A percentile compares a stretch with the other conserved stretches of the same genome.
These are phyloP conservation scores for Clarias platycephalus DNA, from an alignment of 2,797 vertebrate species.

Conservation along the genomic window DNA sequence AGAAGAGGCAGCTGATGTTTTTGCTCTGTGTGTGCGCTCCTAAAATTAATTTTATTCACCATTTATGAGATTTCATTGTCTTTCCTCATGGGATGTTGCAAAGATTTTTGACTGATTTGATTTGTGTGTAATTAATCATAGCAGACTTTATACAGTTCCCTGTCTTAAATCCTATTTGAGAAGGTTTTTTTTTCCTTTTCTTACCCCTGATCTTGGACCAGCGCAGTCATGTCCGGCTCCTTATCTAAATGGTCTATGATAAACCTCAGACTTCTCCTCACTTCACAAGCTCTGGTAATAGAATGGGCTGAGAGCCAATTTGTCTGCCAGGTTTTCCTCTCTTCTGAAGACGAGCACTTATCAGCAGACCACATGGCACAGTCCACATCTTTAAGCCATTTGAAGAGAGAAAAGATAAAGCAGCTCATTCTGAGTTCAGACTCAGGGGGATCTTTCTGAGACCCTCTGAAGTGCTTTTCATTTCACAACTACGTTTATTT, in stretches of 20 bases:
- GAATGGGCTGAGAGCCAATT: slow-evolving; percentile 52
- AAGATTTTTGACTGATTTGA: neutral
- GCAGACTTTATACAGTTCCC: neutral
- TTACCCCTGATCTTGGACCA: slow-evolving; percentile 29
- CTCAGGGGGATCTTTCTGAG: slow-evolving; percentile 46
- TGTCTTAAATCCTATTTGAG: neutral
- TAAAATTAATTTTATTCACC: neutral
- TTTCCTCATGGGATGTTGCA: slow-evolving; percentile 11
- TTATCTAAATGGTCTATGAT: slow-evolving; percentile 55
- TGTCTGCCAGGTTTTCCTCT: slow-evolving; percentile 51
- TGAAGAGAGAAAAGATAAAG: slow-evolving; percentile 53
- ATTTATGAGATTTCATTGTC: neutral
- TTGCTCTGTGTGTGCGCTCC: neutral
- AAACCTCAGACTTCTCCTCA: slow-evolving; percentile 49
- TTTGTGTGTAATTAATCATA: neutral
- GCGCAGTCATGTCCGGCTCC: slow-evolving; percentile 20
- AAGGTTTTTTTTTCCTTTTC: neutral
- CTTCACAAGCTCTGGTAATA: slow-evolving; percentile 49
- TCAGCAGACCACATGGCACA: slow-evolving; percentile 38
- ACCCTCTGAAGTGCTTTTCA: slow-evolving; percentile 23
- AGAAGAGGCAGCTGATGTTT: slow-evolving; percentile 24
- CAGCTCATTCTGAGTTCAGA: slow-evolving; percentile 42
- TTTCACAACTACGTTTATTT: slow-evolving; percentile 24
- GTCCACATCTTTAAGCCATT: slow-evolving; percentile 60
- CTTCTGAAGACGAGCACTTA: slow-evolving; percentile 46